Evolutionary conservation across 2,113 vertebrate genomes (phyloP).

Genomic region (Meriones unguiculatus): DNA sequence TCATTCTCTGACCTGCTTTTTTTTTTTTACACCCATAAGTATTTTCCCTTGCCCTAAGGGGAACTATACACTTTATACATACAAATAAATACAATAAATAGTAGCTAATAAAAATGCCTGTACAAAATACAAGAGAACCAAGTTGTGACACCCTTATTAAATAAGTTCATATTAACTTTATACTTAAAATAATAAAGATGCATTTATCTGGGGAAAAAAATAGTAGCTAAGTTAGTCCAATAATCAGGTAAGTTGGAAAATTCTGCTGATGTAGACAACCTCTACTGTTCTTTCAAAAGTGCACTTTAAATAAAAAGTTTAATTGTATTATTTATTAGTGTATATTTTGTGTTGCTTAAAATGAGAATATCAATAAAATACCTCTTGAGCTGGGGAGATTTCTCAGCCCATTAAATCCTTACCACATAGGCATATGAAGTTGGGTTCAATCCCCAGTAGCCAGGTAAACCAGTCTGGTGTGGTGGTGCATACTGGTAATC

Average conservation of each 20-base stretch:
- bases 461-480: background rate
- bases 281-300: background rate
- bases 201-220: background rate
- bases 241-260: background rate
- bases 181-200: slow-evolving; percentile 13
- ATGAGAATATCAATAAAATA: background rate
- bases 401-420: background rate
- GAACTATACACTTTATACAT: background rate
- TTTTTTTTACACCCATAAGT: background rate
- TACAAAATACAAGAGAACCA: background rate
- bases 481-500: background rate
- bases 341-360: background rate
- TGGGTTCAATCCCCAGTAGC: background rate
- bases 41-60: background rate
- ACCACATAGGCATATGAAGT: background rate
- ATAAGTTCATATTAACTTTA: slow-evolving; percentile 12
- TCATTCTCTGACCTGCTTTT: background rate
- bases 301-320: background rate
- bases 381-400: background rate
- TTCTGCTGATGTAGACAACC: background rate
- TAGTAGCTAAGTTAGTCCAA: background rate
- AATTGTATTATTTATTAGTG: background rate
- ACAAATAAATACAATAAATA: background rate
- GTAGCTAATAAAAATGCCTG: too few relatives aligned
- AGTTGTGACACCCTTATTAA: slow-evolving; percentile 15